These are phyloP conservation scores for Zaprionus gabonicus DNA, from an alignment of 1,140 invertebrate genomes.

Conservation along the genomic window DNA sequence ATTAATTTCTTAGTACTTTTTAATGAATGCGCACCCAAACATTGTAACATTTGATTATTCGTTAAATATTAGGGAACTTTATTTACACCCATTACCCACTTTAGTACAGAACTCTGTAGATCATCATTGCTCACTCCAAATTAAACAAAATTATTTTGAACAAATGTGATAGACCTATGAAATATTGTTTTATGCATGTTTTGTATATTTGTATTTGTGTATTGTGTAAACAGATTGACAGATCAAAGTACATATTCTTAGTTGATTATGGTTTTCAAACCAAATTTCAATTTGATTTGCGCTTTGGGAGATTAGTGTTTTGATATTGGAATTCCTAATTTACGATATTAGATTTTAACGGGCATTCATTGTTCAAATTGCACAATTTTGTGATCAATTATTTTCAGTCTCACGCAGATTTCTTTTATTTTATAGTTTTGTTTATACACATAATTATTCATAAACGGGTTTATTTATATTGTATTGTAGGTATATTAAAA, in stretches of 20 bases:
- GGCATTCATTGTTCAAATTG: slow-evolving; percentile 50
- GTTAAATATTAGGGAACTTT: slow-evolving; percentile 33
- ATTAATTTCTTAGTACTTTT: neutral
- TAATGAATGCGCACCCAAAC: neutral
- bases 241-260: slow-evolving; percentile 8
- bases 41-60: neutral
- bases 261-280: slow-evolving; percentile 24
- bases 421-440: slow-evolving; percentile 38
- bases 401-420: slow-evolving; percentile 72
- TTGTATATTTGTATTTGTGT: slow-evolving; percentile 30
- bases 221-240: slow-evolving; percentile 30
- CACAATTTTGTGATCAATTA: slow-evolving; percentile 51
- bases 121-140: slow-evolving; percentile 5
- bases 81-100: slow-evolving; percentile 30
- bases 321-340: slow-evolving; percentile 36
- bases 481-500: slow-evolving; percentile 45
- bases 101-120: slow-evolving; percentile 3
- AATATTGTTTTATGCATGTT: slow-evolving; percentile 17
- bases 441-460: slow-evolving; percentile 39
- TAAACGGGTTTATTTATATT: slow-evolving; percentile 35
- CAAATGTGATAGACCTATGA: slow-evolving; percentile 14
- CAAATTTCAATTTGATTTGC: slow-evolving; percentile 51
- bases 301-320: slow-evolving; percentile 57
- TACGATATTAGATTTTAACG: slow-evolving; percentile 41
- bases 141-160: slow-evolving; percentile 1